Conservation (phyloP, 2,888 invertebrate species). For the Oscheius sp. region DNA sequence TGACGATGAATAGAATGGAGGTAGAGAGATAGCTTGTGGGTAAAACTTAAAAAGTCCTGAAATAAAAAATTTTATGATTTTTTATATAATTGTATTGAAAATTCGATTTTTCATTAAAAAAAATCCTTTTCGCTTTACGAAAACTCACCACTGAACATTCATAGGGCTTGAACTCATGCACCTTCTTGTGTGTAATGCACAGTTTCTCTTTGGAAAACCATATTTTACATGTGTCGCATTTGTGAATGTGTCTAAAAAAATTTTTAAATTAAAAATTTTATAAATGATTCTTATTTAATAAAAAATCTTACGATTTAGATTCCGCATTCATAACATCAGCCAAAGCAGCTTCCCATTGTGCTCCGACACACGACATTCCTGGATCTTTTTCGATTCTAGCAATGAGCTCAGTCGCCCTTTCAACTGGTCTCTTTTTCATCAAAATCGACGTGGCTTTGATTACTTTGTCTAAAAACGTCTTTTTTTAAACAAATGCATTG, state of each 20-base stretch:
- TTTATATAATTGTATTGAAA: too few relatives aligned
- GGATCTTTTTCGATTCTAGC: not conserved
- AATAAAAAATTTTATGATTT: too few relatives aligned
- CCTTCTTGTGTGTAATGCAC: not conserved
- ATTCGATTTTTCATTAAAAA: too few relatives aligned
- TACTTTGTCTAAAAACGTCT: not conserved
- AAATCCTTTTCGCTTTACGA: too few relatives aligned
- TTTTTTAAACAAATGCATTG: not conserved
- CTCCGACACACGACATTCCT: not conserved
- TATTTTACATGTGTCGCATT: not conserved
- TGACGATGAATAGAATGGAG: not conserved
- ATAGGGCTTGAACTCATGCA: not conserved
- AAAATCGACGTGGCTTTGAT: not conserved
- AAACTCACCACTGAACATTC: slow-evolving; percentile 1
- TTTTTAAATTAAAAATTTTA: too few relatives aligned
- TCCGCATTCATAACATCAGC: not conserved
- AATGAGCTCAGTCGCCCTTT: not conserved
- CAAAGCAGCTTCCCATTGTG: not conserved
- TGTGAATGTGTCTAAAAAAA: not conserved
- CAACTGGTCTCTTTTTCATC: not conserved
- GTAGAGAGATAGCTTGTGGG: not conserved
- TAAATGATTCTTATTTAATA: not conserved
- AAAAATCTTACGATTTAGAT: not conserved
- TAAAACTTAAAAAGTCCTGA: not conserved
- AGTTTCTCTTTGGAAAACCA: not conserved